Evolutionary conservation across 2,888 invertebrate species (phyloP), one percentile per base, ranked within the genome.

Genomic region (Pollenia amentaria): DNA sequence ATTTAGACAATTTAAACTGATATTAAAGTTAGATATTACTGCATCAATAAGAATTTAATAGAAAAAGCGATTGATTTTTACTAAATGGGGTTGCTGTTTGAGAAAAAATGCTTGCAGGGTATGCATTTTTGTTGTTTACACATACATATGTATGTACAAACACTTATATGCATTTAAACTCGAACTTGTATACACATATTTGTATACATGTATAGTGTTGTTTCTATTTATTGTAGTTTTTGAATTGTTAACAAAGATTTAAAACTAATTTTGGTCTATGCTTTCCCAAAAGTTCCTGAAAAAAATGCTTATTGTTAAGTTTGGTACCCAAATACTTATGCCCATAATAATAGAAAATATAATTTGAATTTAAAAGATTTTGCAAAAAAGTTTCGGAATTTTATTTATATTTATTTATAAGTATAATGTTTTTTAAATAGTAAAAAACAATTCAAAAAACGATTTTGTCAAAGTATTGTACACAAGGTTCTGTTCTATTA

Each of bases 201-300:
- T 53, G 53, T 62, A 14, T 16, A 10, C 11, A 46, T 21, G n/a
- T 69, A 40, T 29, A 29, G 3, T 51, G 18, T 40, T 72, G 14
- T 46, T 75, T 44, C 48, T 82, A 38, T 76, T 73, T 76, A 46
- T 79, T 69, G 16, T 69, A 76, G 57, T 69, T 84, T 73, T 64
- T 18, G 53, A 84, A 84, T 69, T 84, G 87, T 84, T 84, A 87
- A 64, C 87, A 87, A 83, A 87, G 87, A 87, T 84, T 87, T 83
- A 75, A 84, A 84, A 84, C 84, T 80, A 87, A 84, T 87, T 87
- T 84, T 72, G 87, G 84, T 84, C 87, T 84, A 77, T 84, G 76
- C 60, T 84, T 72, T 77, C 29, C 44, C 44, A 84, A 55, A 87
- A 84, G 57, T 75, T 75, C n/a, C n/a, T 16, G 57, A 67, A 67